Conservation (phyloP, 1,140 invertebrate species). For the Drosophila mojavensis region DNA sequence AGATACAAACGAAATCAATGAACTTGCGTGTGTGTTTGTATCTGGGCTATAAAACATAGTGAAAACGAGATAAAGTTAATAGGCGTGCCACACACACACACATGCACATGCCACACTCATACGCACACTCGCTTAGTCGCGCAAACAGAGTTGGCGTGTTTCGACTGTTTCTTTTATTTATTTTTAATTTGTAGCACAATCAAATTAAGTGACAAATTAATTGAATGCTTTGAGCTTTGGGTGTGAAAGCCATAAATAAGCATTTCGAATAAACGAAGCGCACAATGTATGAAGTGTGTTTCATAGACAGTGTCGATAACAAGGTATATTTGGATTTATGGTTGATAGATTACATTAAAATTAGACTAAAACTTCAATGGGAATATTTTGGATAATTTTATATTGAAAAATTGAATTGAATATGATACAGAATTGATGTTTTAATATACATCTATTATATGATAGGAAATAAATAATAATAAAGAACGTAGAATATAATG, state of each 20-base stretch:
- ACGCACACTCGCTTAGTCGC: background rate
- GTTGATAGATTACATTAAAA: too few relatives aligned
- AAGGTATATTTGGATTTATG: background rate
- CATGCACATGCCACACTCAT: constrained; percentile 2
- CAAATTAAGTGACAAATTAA: constrained; percentile 24
- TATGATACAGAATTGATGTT: background rate
- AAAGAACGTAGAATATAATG: too few relatives aligned
- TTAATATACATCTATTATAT: too few relatives aligned
- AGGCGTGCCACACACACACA: constrained; percentile 5
- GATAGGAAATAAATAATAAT: too few relatives aligned
- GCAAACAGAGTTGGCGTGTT: constrained; percentile 15
- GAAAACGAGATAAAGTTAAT: constrained; percentile 10
- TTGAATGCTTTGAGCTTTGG: constrained; percentile 1
- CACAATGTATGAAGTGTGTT: background rate
- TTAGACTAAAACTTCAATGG: too few relatives aligned
- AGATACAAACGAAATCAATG: constrained; percentile 15
- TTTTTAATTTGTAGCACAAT: constrained; percentile 8
- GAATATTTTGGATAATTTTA: too few relatives aligned
- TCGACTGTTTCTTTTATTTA: constrained; percentile 6
- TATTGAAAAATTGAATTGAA: too few relatives aligned
- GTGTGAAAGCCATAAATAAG: constrained; percentile 19
- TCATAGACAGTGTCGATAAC: background rate
- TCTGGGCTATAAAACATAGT: constrained; percentile 11
- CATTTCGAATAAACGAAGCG: background rate
- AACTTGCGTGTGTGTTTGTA: constrained; percentile 2